phyloP scores from a whole-genome alignment of 2,113 vertebrate species.

The Pogona vitticeps region DNA sequence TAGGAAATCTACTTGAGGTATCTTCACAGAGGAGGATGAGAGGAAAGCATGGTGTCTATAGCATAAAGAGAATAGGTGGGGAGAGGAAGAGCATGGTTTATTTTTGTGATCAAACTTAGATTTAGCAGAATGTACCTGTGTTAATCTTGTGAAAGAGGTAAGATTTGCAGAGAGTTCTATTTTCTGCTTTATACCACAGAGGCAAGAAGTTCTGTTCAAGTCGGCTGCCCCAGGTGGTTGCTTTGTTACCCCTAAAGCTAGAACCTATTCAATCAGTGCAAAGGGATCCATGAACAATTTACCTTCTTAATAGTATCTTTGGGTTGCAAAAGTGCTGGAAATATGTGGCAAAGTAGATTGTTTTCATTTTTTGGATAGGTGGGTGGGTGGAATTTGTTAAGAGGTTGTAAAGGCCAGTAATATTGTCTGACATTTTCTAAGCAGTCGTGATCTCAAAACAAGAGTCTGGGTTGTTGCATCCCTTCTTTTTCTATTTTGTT shows the following conservation, averaged over 20 bases:
- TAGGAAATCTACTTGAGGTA: not conserved
- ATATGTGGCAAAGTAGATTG: too few species aligned
- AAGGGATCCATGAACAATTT: not conserved
- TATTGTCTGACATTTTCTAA: not conserved
- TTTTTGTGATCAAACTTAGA: not conserved
- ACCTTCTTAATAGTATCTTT: not conserved
- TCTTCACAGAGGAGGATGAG: not conserved
- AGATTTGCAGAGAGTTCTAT: not conserved
- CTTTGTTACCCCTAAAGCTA: not conserved
- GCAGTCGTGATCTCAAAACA: not conserved
- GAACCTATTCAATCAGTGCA: not conserved
- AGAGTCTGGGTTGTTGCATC: not conserved
- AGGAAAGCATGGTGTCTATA: not conserved
- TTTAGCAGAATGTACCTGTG: not conserved
- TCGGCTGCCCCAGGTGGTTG: not conserved
- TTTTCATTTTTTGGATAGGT: too few species aligned
- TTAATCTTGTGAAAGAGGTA: not conserved
- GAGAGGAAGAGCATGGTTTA: not conserved
- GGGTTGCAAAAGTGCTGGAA: not conserved
- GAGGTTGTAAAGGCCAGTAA: not conserved
- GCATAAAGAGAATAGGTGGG: too few species aligned
- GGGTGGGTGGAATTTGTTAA: not conserved
- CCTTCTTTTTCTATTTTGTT: constrained; percentile 32
- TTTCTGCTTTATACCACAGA: not conserved
- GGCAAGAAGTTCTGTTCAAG: not conserved